Conservation (phyloP, 2,888 invertebrate species). For the Napeogenes inachia region DNA sequence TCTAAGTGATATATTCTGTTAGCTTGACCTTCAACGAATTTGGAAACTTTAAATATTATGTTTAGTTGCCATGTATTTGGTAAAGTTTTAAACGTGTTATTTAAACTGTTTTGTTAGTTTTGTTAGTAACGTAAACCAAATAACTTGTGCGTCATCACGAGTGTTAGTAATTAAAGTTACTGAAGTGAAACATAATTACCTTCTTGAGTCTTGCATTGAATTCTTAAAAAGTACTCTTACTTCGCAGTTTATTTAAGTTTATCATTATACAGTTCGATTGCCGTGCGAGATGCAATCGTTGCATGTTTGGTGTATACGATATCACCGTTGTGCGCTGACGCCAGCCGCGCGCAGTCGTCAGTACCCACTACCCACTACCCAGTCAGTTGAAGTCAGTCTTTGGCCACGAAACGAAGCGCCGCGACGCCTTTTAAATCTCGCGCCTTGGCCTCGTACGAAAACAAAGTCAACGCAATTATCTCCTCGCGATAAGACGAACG, state of each 20-base stretch:
- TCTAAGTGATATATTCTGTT: slow-evolving; percentile 50
- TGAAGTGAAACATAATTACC: slow-evolving; percentile 19
- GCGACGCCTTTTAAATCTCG: slow-evolving; percentile 37
- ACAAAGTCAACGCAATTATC: slow-evolving; percentile 64
- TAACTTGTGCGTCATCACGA: slow-evolving; percentile 21
- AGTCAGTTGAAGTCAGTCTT: slow-evolving; percentile 45
- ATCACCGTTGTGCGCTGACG: slow-evolving; percentile 3
- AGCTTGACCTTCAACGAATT: slow-evolving; percentile 52
- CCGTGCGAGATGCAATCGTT: slow-evolving; percentile 10
- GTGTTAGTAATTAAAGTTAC: slow-evolving; percentile 21
- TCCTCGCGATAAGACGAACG: slow-evolving; percentile 64
- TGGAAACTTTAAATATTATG: background rate
- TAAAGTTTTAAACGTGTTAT: too few relatives aligned
- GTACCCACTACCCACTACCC: slow-evolving; percentile 12
- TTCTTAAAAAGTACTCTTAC: slow-evolving; percentile 16
- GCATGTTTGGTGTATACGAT: slow-evolving; percentile 12
- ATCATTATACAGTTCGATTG: slow-evolving; percentile 13
- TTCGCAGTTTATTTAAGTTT: slow-evolving; percentile 16
- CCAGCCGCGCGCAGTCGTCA: slow-evolving; percentile 24
- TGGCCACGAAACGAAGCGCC: slow-evolving; percentile 56
- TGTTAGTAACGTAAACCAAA: slow-evolving; percentile 10
- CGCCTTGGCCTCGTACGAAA: slow-evolving; percentile 44
- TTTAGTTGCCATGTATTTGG: too few relatives aligned
- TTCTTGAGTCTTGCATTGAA: slow-evolving; percentile 16
- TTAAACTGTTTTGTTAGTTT: too few relatives aligned